A percentile compares a stretch with the other conserved stretches of the same genome.
phyloP scores from a whole-genome alignment of 1,140 invertebrate genomes.

The Dreissena rostriformis region DNA sequence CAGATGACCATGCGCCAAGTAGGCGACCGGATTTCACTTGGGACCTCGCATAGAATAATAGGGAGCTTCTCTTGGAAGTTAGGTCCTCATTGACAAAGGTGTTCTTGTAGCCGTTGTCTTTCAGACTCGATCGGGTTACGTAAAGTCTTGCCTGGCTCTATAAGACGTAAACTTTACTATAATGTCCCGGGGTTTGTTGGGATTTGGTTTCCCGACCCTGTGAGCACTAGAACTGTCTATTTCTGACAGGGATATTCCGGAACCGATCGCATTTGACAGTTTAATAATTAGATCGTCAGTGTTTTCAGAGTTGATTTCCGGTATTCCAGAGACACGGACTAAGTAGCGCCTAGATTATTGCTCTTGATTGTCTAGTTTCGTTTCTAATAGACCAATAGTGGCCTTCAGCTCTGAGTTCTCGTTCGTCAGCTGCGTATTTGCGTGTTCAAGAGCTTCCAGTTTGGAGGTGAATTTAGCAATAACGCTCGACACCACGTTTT shows the following conservation, averaged over 20 bases:
- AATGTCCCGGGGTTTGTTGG: conserved; percentile 69
- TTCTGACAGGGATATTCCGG: neutral
- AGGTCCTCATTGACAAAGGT: conserved; percentile 34
- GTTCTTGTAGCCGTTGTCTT: neutral
- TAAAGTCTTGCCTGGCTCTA: neutral
- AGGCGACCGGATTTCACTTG: conserved; percentile 1
- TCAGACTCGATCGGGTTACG: neutral
- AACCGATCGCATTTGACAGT: neutral
- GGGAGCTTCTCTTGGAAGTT: neutral
- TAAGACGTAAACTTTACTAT: conserved; percentile 80
- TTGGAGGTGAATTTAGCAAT: too few species aligned
- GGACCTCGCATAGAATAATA: neutral
- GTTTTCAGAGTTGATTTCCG: neutral
- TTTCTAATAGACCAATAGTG: neutral
- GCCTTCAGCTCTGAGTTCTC: neutral
- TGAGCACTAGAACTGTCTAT: neutral
- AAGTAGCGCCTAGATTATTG: neutral
- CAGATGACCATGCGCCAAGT: conserved; percentile 1
- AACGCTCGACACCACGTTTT: too few species aligned
- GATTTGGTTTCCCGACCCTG: neutral
- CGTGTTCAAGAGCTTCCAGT: neutral
- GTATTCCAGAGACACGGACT: neutral
- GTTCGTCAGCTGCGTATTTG: neutral
- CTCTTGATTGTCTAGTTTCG: neutral
- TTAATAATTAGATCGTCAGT: neutral